These are phyloP conservation scores for Turritopsis dohrnii DNA, from an alignment of 30 jellyfish, hydroid and myxozoan species.

Conservation along the genomic window DNA sequence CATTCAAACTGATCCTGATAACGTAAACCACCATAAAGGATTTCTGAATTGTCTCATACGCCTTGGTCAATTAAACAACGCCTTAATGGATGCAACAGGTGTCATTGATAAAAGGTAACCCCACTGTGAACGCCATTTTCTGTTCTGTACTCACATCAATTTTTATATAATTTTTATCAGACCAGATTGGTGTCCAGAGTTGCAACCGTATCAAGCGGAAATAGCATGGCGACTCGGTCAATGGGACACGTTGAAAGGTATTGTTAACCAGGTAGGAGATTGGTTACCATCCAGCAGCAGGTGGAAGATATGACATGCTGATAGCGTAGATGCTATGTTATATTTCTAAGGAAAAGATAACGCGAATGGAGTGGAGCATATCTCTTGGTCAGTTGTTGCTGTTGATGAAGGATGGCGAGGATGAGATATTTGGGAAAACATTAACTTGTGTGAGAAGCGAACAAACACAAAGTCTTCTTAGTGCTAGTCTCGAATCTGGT, in stretches of 20 bases:
- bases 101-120: slow-evolving; percentile 45
- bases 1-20: slow-evolving; percentile 51
- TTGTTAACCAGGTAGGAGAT: slow-evolving; percentile 41
- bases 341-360: neutral
- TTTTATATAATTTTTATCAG: slow-evolving; percentile 16
- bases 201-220: slow-evolving; percentile 73
- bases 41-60: slow-evolving; percentile 37
- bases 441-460: slow-evolving; percentile 40
- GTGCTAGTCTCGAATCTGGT: slow-evolving; percentile 67
- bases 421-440: slow-evolving; percentile 32
- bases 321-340: neutral
- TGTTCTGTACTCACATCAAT: neutral
- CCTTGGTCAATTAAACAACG: slow-evolving; percentile 56
- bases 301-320: neutral
- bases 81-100: slow-evolving; percentile 81
- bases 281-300: neutral
- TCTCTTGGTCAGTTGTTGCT: slow-evolving; percentile 70
- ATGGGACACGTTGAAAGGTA: slow-evolving; percentile 65
- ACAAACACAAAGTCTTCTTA: slow-evolving; percentile 45
- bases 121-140: neutral
- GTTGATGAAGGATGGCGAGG: slow-evolving; percentile 44
- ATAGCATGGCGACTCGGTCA: slow-evolving; percentile 94
- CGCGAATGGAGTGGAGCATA: slow-evolving; percentile 55
- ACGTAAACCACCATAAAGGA: slow-evolving; percentile 65
- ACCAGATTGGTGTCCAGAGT: slow-evolving; percentile 63